Evolutionary conservation across 2,888 invertebrate species (phyloP), one percentile per base, ranked within the genome.

Genomic region (Rhodophaea formosa): DNA sequence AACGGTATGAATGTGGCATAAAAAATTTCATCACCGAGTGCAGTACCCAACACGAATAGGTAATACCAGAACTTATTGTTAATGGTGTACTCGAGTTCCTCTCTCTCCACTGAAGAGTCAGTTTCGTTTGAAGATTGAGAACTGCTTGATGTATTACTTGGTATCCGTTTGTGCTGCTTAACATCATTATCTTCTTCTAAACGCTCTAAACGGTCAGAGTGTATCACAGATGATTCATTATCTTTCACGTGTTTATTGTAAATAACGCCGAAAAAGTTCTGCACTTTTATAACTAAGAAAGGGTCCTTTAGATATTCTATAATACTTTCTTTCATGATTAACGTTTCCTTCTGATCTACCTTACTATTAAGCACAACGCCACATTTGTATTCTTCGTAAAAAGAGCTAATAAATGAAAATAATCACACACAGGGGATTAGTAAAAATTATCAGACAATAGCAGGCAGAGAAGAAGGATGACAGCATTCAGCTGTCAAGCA

Each of bases 1-100:
- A 97, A 97, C 0, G 98, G 97, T 74, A 97, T 97, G 77, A 97
- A 97, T n/a, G 94, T 93, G 1, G 96, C 94, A 84, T 98, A 98
- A 83, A 98, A 98, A 62, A 95, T 92, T 88, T 98, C 98, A 86
- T 98, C 97, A 0, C 98, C 98, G 16, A 98, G 86, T 62, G 95
- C 95, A 0, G 97, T 97, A 15, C 97, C 97, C 75, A 97, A 92
- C 16, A 94, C 84, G 81, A 98, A 98, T 62, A 97, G 75, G 80
- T 95, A 96, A 86, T 96, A 96, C 95, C 97, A 96, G 75, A 96
- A 95, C 73, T 92, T 93, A 80, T 95, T 96, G 51, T 91, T 93
- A 58, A 96, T 92, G 51, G 88, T 84, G 71, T 91, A 94, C 54
- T 84, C 85, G 3, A 86, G 72, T 44, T 86, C 84, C 1, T 86